Evolutionary conservation across 2,797 vertebrate genomes (phyloP).

Genomic region (Lepilemur ruficaudatus): DNA sequence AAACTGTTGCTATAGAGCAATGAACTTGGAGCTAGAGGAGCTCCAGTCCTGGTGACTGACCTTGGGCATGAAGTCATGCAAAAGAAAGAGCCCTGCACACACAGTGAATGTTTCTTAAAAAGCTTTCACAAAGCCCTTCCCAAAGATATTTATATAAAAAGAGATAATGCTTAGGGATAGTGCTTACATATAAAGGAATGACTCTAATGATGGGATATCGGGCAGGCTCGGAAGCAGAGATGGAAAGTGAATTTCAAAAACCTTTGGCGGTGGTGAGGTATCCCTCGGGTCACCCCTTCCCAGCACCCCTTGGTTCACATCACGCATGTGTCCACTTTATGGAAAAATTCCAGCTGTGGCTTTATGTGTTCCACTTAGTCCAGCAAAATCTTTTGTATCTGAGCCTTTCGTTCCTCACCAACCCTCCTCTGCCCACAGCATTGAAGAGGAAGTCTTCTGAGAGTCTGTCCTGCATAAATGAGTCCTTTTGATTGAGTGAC

Average conservation of each 20-base stretch:
- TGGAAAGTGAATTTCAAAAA: not conserved
- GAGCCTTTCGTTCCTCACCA: not conserved
- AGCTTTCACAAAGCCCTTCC: not conserved
- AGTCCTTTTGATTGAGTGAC: not conserved
- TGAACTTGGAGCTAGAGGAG: not conserved
- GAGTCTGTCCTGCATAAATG: not conserved
- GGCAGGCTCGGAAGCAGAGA: not conserved
- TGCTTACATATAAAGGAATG: not conserved
- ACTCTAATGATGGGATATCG: not conserved
- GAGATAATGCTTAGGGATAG: not conserved
- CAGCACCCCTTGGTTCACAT: not conserved
- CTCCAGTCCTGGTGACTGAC: not conserved
- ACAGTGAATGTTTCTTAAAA: not conserved
- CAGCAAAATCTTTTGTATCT: not conserved
- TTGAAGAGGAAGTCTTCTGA: not conserved
- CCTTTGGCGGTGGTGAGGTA: not conserved
- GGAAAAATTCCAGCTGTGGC: not conserved
- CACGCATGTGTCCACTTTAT: not conserved
- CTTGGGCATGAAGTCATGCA: not conserved
- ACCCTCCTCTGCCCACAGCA: not conserved
- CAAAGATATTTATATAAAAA: not conserved
- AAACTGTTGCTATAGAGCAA: not conserved
- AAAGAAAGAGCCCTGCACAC: constrained; percentile 2
- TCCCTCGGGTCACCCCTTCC: not conserved
- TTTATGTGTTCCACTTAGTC: not conserved